A percentile compares a stretch with the other conserved stretches of the same genome.
Conservation (phyloP, 2,888 invertebrate genomes). For the Acholoe squamosa region DNA sequence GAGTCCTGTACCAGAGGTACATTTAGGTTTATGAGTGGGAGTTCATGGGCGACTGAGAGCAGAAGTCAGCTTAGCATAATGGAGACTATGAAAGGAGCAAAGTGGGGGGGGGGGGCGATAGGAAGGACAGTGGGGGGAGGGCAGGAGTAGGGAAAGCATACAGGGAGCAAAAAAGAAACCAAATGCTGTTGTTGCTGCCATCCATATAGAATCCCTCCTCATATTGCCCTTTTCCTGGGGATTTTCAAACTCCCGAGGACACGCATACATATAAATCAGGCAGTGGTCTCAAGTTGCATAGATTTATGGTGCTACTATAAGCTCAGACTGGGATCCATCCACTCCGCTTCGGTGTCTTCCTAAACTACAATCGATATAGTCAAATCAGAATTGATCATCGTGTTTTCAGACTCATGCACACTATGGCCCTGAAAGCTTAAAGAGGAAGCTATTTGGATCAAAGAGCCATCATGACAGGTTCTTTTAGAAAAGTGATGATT, state of each 20-base stretch:
- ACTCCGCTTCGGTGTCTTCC: neutral
- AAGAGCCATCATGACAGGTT: neutral
- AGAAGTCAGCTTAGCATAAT: neutral
- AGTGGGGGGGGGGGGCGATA: neutral
- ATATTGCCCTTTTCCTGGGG: neutral
- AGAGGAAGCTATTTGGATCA: neutral
- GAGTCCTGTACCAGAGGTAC: too few species aligned
- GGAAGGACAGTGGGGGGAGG: neutral
- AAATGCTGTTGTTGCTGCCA: too few species aligned
- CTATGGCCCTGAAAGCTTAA: neutral
- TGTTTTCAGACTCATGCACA: neutral
- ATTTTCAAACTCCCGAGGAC: neutral
- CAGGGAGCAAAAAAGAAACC: neutral
- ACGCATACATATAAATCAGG: neutral
- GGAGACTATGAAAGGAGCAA: neutral
- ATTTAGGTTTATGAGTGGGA: neutral
- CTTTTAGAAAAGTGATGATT: neutral
- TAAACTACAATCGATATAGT: conserved; percentile 6
- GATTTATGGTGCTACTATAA: neutral
- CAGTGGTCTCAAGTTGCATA: neutral
- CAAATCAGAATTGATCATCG: neutral
- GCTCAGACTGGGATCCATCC: neutral
- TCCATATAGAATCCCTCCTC: too few species aligned
- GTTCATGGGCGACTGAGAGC: neutral
- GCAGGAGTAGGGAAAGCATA: neutral